Evolutionary conservation across 1,140 invertebrate genomes (phyloP).

Genomic region (Penaeus vannamei): DNA sequence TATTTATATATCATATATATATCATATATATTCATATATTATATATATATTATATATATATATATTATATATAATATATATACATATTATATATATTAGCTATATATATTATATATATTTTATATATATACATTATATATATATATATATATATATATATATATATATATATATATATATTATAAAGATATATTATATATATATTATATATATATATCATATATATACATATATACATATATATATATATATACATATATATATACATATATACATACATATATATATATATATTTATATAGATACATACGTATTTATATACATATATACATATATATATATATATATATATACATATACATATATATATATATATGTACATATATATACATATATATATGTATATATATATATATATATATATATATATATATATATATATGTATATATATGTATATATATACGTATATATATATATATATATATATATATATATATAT

Average conservation of each 20-base stretch:
- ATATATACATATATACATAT: conserved; percentile 14
- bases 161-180: conserved; percentile 12
- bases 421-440: too few relatives aligned
- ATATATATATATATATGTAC: conserved; percentile 33
- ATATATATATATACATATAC: conserved; percentile 29
- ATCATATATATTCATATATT: too few relatives aligned
- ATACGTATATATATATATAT: too few relatives aligned
- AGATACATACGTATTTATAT: conserved; percentile 29
- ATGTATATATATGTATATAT: too few relatives aligned
- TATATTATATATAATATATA: too few relatives aligned
- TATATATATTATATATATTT: too few relatives aligned
- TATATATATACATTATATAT: too few relatives aligned
- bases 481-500: too few relatives aligned
- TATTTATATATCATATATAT: conserved; percentile 36
- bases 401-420: too few relatives aligned
- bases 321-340: conserved; percentile 29
- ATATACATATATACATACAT: conserved; percentile 26
- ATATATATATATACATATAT: conserved; percentile 6
- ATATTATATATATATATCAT: neutral
- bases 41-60: too few relatives aligned
- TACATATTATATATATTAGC: too few relatives aligned
- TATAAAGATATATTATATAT: conserved; percentile 9
- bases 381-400: too few relatives aligned
- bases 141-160: conserved; percentile 40
- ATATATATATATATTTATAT: conserved; percentile 38